Conservation (phyloP, 2,113 vertebrate species). For the Felis catus region F.catus_Fca126_mat1.0 CM031415.1:115676001-115676500, state of each 20-base stretch:
- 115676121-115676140: not conserved
- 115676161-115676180: not conserved
- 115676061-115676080: not conserved
- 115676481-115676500: not conserved
- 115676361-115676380: no score
- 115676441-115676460: not conserved
- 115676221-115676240: not conserved
- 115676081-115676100: not conserved
- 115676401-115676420: no score
- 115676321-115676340: no score
- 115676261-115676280: no score
- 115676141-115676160: not conserved
- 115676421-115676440: no score
- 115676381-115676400: no score
- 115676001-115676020: conserved; percentile 19
- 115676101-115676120: not conserved
- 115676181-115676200: not conserved
- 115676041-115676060: conserved; percentile 10
- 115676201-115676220: not conserved
- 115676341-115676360: no score
- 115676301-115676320: no score
- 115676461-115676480: not conserved
- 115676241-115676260: no score
- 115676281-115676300: no score
- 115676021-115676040: conserved; percentile 27